Base-by-base conservation (phyloP, 2,797 vertebrate species). In the Leptodactylus fallax region DNA sequence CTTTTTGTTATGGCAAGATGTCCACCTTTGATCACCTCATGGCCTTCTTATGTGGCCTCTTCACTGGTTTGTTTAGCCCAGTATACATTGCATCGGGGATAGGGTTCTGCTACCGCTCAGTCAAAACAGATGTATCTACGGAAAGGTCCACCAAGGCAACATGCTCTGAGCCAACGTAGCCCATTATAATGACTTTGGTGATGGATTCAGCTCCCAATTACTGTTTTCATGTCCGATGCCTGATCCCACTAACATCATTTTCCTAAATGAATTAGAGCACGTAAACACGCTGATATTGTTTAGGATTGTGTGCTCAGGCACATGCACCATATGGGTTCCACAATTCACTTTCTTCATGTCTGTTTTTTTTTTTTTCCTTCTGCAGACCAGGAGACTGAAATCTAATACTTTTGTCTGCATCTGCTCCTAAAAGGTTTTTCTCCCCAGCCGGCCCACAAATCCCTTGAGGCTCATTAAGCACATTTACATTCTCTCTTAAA, bases 401-500 rank as follows among this genome's bases (percentile, higher is more conserved):
- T 93, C 88, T 92, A 95, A 96, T 94, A 93, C 92, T 93, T 94
- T 90, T 92, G 93, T 94, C 94, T 94, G 93, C 93, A 93, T 93
- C 92, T 95, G 92, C 93, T 94, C 91, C 93, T 95, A 93, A 95
- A 95, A 95, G 93, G 93, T 92, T 93, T 92, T 67, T 93, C 91
- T 92, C 91, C 90, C 91, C 91, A 92, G 91, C 92, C 91, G 87
- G 91, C 91, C 91, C 92, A 92, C 90, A 87, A 74, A 80, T 93
- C 95, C 93, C 94, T 90, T 0, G 93, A 92, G 95, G 90, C 94
- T 95, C 95, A 95, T 96, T 95, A 95, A 92, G 90, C 93, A 92
- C 93, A 96, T 95, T 96, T 95, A 93, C 94, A 95, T 95, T 95
- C 95, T 92, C 94, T 95, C 93, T 93, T 94, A 93, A 94, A 94